A percentile compares a stretch with the other conserved stretches of the same genome.
Conservation (phyloP, 2,113 vertebrate genomes). For the Atractosteus spatula region DNA sequence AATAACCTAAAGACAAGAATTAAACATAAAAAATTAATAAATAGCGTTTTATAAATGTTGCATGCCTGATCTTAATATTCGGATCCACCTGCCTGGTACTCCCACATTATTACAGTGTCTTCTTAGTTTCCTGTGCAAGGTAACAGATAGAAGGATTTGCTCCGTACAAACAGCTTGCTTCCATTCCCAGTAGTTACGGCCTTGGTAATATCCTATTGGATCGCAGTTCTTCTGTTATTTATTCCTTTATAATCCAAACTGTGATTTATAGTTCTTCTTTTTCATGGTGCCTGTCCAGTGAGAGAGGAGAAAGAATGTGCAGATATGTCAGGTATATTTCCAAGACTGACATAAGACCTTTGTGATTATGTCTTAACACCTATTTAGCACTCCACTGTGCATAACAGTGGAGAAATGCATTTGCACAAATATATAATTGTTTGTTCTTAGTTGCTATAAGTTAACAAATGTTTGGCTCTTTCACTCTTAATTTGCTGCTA, state of each 20-base stretch:
- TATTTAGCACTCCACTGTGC: neutral
- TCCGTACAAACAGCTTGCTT: neutral
- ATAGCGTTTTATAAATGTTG: too few species aligned
- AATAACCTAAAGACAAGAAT: too few species aligned
- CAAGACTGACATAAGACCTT: neutral
- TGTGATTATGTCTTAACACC: neutral
- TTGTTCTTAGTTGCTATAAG: too few species aligned
- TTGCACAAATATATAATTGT: too few species aligned
- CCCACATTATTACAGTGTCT: too few species aligned
- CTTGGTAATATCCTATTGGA: neutral
- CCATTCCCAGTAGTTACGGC: neutral
- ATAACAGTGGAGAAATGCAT: too few species aligned
- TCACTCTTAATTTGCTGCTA: too few species aligned
- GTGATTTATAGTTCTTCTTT: neutral
- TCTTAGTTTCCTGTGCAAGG: too few species aligned
- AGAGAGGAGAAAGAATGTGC: neutral
- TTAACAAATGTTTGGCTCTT: too few species aligned
- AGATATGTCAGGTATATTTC: constrained; percentile 1
- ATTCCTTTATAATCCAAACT: neutral
- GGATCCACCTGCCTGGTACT: too few species aligned
- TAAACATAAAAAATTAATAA: too few species aligned
- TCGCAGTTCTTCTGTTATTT: neutral
- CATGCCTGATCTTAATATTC: too few species aligned
- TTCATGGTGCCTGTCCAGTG: neutral
- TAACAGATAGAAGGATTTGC: neutral